phyloP scores from a whole-genome alignment of 2,888 invertebrate genomes.

The Drosophila suboccidentalis region DNA sequence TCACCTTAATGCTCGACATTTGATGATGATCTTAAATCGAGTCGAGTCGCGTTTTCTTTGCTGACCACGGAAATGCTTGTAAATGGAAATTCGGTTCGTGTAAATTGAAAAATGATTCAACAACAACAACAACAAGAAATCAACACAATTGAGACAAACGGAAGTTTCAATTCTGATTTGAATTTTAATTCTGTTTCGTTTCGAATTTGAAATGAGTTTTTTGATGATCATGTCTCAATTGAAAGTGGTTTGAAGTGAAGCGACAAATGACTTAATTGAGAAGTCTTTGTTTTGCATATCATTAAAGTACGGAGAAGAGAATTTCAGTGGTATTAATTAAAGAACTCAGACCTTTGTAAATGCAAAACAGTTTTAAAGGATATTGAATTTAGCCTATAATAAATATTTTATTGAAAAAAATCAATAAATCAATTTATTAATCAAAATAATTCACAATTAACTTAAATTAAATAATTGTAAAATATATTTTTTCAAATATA shows the following conservation, averaged over 20 bases:
- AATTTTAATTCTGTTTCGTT: conserved; percentile 30
- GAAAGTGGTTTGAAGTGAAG: conserved; percentile 2
- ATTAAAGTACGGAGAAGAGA: not conserved
- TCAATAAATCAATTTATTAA: no score
- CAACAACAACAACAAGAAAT: conserved; percentile 17
- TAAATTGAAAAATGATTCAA: conserved; percentile 57
- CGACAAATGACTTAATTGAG: conserved; percentile 2
- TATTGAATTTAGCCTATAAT: no score
- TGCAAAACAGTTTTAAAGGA: no score
- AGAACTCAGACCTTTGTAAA: no score
- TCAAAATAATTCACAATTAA: no score
- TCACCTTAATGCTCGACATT: conserved; percentile 57
- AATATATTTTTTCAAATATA: no score
- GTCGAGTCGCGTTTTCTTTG: conserved; percentile 21
- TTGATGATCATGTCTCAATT: conserved; percentile 17
- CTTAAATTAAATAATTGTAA: no score
- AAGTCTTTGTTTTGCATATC: not conserved
- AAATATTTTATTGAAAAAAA: no score
- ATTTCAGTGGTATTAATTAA: not conserved
- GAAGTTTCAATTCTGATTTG: conserved; percentile 29
- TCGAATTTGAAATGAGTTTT: conserved; percentile 1
- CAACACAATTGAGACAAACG: conserved; percentile 29
- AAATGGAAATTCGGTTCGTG: conserved; percentile 61
- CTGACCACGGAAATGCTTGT: conserved; percentile 62
- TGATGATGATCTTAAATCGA: conserved; percentile 24